These are phyloP conservation scores for Drepanosiphum platanoidis DNA, from an alignment of 2,888 invertebrate species.

Conservation along the genomic window DNA sequence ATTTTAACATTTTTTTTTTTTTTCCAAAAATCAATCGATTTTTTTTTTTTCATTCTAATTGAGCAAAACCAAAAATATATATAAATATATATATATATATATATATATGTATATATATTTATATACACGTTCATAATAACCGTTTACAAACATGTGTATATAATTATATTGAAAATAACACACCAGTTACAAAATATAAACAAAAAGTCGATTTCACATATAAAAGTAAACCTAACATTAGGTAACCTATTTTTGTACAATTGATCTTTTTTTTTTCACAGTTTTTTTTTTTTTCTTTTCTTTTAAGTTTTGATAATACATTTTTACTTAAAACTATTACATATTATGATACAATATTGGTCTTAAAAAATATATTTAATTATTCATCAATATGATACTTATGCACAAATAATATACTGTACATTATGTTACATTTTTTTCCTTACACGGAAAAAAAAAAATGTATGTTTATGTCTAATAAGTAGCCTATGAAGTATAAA, in stretches of 20 bases:
- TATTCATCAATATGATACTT: conserved; percentile 17
- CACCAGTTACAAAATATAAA: conserved; percentile 47
- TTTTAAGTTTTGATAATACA: conserved; percentile 26
- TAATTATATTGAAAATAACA: conserved; percentile 43
- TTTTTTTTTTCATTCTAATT: conserved; percentile 50
- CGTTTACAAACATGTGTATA: too few species aligned
- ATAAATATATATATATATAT: conserved; percentile 18
- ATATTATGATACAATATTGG: conserved; percentile 35
- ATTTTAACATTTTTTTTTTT: conserved; percentile 16
- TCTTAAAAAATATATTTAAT: conserved; percentile 50
- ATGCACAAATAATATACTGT: conserved; percentile 2
- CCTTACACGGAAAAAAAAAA: conserved; percentile 33
- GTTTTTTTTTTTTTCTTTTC: conserved; percentile 1
- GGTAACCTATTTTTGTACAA: conserved; percentile 62
- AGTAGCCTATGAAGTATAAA: conserved; percentile 45
- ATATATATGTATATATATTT: too few species aligned
- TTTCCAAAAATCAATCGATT: conserved; percentile 6
- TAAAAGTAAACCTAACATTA: conserved; percentile 48
- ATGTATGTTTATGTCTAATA: conserved; percentile 39
- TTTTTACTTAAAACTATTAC: conserved; percentile 44
- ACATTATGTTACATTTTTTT: conserved; percentile 34
- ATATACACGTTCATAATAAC: too few species aligned
- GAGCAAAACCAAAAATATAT: conserved; percentile 57
- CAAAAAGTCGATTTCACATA: conserved; percentile 38
- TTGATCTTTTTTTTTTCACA: conserved; percentile 33